Percentiles rank a stretch among this genome's conserved stretches.
Conservation (phyloP, 1,140 invertebrate species). For the Cheumatopsyche charites region DNA sequence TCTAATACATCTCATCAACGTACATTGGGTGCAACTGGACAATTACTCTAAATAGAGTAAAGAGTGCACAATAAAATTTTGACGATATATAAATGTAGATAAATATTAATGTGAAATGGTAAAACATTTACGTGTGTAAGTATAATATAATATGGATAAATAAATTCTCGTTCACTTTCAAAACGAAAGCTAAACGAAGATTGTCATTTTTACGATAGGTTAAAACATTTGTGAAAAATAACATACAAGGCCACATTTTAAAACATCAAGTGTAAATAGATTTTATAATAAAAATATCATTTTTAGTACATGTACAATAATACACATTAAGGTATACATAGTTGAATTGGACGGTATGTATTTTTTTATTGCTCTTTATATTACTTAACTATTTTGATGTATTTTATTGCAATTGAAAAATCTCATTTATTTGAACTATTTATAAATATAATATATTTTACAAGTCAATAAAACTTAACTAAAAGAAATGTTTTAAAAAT, state of each 20-base stretch:
- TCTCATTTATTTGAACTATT: slow-evolving; percentile 24
- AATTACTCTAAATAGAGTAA: slow-evolving; percentile 41
- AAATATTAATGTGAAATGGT: neutral
- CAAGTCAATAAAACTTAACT: neutral
- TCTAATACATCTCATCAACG: neutral
- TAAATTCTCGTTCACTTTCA: neutral
- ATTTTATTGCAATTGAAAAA: neutral
- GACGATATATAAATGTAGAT: neutral
- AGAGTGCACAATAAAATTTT: slow-evolving; percentile 34
- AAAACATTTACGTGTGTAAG: neutral
- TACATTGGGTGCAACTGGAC: slow-evolving; percentile 31
- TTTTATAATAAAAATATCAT: slow-evolving; percentile 35
- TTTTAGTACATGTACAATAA: slow-evolving; percentile 19
- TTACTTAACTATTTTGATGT: slow-evolving; percentile 4
- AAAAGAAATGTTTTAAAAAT: neutral
- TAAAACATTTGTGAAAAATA: neutral
- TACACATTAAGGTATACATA: slow-evolving; percentile 15
- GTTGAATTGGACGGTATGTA: slow-evolving; percentile 22
- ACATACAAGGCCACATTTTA: neutral
- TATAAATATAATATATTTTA: neutral
- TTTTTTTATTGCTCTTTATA: slow-evolving; percentile 30
- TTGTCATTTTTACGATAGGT: neutral
- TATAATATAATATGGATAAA: neutral
- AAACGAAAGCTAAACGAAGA: neutral
- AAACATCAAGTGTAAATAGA: slow-evolving; percentile 8